Evolutionary conservation across 2,888 invertebrate species (phyloP).

Genomic region (Tenthredo scrophulariae): DNA sequence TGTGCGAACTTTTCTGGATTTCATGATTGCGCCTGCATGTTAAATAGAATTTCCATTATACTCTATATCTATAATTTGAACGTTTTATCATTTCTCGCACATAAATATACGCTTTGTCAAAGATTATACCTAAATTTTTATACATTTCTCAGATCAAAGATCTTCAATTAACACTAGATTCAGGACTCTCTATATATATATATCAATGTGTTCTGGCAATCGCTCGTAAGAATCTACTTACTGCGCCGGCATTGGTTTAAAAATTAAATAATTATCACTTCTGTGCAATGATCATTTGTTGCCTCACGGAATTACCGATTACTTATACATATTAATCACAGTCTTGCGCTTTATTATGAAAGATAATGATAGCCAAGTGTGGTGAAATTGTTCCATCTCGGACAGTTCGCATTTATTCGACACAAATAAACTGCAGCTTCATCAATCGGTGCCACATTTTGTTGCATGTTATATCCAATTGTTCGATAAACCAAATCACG

Average conservation of each 20-base stretch:
- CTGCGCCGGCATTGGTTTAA: not conserved
- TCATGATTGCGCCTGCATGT: not conserved
- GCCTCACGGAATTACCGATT: not conserved
- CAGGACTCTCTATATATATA: not conserved
- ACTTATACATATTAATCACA: not conserved
- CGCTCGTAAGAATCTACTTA: not conserved
- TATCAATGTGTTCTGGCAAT: not conserved
- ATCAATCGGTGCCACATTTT: not conserved
- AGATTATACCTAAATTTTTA: not conserved
- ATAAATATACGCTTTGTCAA: not conserved
- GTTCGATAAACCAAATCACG: not conserved
- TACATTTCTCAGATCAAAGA: not conserved
- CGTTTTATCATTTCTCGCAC: not conserved
- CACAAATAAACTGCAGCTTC: too few species aligned
- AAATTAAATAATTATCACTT: not conserved
- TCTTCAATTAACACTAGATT: not conserved
- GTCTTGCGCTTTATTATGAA: not conserved
- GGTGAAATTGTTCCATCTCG: not conserved
- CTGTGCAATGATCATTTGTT: not conserved
- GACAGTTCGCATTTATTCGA: too few species aligned
- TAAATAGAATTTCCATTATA: not conserved
- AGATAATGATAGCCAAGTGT: not conserved
- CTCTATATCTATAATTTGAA: not conserved
- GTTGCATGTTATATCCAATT: not conserved
- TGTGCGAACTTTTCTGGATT: not conserved